Percentiles rank a stretch among this genome's conserved stretches.
These are phyloP conservation scores for Megathymus violae DNA, from an alignment of 1,140 invertebrate genomes.

Conservation along the genomic window DNA sequence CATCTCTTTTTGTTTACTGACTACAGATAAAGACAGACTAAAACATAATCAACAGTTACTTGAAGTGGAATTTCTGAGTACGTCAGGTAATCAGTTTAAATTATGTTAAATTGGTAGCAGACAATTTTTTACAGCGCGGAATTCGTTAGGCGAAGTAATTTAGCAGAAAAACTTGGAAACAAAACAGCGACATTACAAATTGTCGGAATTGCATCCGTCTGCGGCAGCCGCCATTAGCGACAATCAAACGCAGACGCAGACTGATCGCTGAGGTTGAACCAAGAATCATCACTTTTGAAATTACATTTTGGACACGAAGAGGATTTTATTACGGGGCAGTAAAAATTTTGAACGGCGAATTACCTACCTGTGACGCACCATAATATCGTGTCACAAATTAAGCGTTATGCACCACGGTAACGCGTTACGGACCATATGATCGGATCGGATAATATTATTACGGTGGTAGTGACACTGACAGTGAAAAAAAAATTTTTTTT, in stretches of 20 bases:
- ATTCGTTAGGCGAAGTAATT: slow-evolving; percentile 35
- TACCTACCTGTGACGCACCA: no score
- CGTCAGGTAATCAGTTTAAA: slow-evolving; percentile 2
- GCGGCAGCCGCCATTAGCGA: slow-evolving; percentile 59
- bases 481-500: no score
- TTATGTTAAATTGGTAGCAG: slow-evolving; percentile 10
- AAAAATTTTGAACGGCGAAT: no score
- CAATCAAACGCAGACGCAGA: slow-evolving; percentile 62
- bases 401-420: no score
- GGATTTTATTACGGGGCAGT: no score
- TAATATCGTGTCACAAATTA: no score
- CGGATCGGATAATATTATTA: no score
- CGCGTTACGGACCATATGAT: no score
- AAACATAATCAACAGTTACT: background rate
- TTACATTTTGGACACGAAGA: no score
- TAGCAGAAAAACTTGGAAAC: slow-evolving; percentile 37
- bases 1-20: background rate
- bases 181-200: slow-evolving; percentile 43
- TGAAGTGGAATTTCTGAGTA: background rate
- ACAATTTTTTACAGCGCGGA: slow-evolving; percentile 8
- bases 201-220: slow-evolving; percentile 45
- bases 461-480: no score
- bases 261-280: slow-evolving; percentile 57
- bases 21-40: background rate
- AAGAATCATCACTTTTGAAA: slow-evolving; percentile 15